Conservation (phyloP, 2,113 vertebrate species). For the Serinus canaria region DNA sequence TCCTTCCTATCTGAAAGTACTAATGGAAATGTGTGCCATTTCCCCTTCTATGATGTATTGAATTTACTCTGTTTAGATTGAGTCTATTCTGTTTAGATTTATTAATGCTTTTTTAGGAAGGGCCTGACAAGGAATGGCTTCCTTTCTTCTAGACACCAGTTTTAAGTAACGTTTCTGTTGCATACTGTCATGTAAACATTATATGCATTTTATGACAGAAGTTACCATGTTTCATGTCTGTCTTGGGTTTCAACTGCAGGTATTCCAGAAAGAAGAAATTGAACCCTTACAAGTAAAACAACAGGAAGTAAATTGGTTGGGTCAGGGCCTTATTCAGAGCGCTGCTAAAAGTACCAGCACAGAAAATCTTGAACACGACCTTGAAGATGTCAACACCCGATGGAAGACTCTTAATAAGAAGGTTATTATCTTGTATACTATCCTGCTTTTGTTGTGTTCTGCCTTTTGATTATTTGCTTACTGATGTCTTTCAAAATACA, state of each 20-base stretch:
- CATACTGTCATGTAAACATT: neutral
- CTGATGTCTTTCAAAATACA: neutral
- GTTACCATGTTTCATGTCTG: neutral
- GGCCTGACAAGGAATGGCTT: neutral
- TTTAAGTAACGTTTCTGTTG: neutral
- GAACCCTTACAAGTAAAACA: constrained; percentile 89
- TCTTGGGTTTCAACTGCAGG: constrained; percentile 70
- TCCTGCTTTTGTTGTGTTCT: neutral
- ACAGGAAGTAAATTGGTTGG: constrained; percentile 89
- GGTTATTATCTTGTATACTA: constrained; percentile 65
- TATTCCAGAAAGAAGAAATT: constrained; percentile 94
- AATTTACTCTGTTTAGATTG: neutral
- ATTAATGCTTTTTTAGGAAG: neutral
- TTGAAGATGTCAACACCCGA: constrained; percentile 84
- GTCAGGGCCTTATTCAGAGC: constrained; percentile 93
- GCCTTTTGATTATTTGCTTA: neutral
- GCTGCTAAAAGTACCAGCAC: constrained; percentile 86
- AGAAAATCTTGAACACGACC: constrained; percentile 84
- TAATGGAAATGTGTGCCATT: neutral
- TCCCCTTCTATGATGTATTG: neutral
- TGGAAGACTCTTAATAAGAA: constrained; percentile 98
- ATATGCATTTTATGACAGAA: neutral
- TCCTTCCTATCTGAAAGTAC: neutral
- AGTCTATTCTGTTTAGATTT: neutral
- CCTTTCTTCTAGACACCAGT: neutral